Evolutionary conservation across 2,113 vertebrate genomes (phyloP).

Genomic region (Pelmatolapia mariae): DNA sequence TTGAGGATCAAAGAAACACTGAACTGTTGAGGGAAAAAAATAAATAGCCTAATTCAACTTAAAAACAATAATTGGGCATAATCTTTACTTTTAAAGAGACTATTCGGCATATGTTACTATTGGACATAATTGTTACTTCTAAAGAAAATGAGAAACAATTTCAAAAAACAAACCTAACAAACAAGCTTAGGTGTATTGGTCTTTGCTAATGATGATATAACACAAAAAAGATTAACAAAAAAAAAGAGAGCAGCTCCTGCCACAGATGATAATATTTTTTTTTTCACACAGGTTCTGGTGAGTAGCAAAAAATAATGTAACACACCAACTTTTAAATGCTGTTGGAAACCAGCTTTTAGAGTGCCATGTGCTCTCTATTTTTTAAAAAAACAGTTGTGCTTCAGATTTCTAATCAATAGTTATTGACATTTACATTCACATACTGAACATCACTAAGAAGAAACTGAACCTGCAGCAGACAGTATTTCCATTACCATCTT

Average conservation of each 20-base stretch:
- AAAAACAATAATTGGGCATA: neutral
- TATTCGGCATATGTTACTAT: rapidly evolving
- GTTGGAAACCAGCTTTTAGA: neutral
- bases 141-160: neutral
- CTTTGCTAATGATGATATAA: neutral
- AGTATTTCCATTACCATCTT: neutral
- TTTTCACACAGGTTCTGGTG: neutral
- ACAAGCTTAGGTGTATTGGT: neutral
- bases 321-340: neutral
- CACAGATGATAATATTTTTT: neutral
- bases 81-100: neutral
- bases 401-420: neutral
- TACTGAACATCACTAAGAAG: neutral
- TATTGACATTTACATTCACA: neutral
- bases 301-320: neutral
- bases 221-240: neutral
- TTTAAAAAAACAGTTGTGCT: neutral
- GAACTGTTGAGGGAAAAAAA: neutral
- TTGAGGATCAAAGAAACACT: neutral
- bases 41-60: neutral
- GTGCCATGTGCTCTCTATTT: neutral
- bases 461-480: neutral
- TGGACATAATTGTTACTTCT: neutral
- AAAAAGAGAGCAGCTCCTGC: neutral
- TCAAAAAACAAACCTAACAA: neutral